Percentiles rank a stretch among this genome's conserved stretches.
Conservation (phyloP, 1,140 invertebrate genomes). For the Drosophila gunungcola region DNA sequence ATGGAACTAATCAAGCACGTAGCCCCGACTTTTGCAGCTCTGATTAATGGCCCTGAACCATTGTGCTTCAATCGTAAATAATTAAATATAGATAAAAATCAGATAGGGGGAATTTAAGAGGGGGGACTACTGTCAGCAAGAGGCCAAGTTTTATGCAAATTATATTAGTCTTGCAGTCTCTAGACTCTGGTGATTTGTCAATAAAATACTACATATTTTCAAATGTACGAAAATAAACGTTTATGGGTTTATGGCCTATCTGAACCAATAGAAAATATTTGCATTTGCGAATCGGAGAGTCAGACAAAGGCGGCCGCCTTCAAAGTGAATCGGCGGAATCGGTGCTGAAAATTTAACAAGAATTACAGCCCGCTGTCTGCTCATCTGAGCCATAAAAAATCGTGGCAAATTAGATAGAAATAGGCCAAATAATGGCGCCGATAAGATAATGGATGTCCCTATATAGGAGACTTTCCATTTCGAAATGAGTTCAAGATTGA, state of each 20-base stretch:
- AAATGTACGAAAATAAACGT: constrained; percentile 19
- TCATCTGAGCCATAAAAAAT: constrained; percentile 70
- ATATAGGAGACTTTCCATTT: constrained; percentile 67
- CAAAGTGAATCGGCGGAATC: constrained; percentile 47
- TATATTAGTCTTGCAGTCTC: constrained; percentile 27
- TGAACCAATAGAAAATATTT: constrained; percentile 60
- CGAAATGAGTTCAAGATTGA: constrained; percentile 69
- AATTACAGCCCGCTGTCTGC: constrained; percentile 47
- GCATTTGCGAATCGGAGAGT: constrained; percentile 41
- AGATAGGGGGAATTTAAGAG: constrained; percentile 35
- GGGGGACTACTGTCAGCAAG: constrained; percentile 23
- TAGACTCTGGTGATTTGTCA: constrained; percentile 32
- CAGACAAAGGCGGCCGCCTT: constrained; percentile 61
- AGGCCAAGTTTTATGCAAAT: constrained; percentile 43
- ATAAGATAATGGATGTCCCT: constrained; percentile 70
- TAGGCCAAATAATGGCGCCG: constrained; percentile 41
- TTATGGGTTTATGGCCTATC: constrained; percentile 30
- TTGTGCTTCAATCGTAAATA: constrained; percentile 76
- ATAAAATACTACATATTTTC: constrained; percentile 2
- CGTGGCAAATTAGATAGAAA: constrained; percentile 57
- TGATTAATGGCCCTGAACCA: constrained; percentile 78
- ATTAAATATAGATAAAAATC: constrained; percentile 79
- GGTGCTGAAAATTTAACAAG: constrained; percentile 50
- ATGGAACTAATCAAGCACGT: constrained; percentile 67
- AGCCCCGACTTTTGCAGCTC: constrained; percentile 37